phyloP scores from a whole-genome alignment of 2,113 vertebrate species.

The Embiotoca jacksoni region DNA sequence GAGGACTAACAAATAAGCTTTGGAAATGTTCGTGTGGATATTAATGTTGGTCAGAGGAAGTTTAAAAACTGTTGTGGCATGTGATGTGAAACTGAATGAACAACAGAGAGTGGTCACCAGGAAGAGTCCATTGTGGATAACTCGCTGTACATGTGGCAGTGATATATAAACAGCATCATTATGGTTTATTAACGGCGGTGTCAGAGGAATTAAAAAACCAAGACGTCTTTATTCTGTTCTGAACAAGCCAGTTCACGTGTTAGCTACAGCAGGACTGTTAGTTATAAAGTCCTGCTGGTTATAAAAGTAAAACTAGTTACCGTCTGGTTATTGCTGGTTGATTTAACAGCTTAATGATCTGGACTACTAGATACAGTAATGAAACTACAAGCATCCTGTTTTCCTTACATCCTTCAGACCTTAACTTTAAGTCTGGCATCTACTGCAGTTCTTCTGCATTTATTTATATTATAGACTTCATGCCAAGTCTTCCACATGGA shows the following conservation, averaged over 20 bases:
- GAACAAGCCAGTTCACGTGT: constrained; percentile 4
- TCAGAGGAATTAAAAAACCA: not conserved
- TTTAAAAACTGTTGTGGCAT: no score
- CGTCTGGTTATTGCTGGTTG: constrained; percentile 32
- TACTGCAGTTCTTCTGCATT: constrained; percentile 1
- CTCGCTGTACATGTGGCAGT: constrained; percentile 15
- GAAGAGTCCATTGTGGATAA: not conserved
- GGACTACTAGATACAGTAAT: not conserved
- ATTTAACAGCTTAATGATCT: not conserved
- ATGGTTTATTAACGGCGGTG: not conserved
- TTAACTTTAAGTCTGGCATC: not conserved
- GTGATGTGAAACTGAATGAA: no score
- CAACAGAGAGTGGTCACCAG: no score
- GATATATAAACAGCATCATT: constrained; percentile 1
- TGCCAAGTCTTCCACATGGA: not conserved
- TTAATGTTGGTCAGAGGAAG: not conserved
- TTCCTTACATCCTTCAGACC: no score
- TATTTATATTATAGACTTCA: not conserved
- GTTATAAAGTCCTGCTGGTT: not conserved
- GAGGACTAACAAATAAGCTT: not conserved
- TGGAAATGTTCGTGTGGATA: not conserved
- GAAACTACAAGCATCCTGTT: not conserved
- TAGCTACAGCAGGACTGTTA: not conserved
- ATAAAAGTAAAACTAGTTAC: not conserved
- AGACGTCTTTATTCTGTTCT: not conserved